These are phyloP conservation scores for Leptopilina syphax DNA, from an alignment of 2,888 invertebrate genomes.

Conservation along the genomic window DNA sequence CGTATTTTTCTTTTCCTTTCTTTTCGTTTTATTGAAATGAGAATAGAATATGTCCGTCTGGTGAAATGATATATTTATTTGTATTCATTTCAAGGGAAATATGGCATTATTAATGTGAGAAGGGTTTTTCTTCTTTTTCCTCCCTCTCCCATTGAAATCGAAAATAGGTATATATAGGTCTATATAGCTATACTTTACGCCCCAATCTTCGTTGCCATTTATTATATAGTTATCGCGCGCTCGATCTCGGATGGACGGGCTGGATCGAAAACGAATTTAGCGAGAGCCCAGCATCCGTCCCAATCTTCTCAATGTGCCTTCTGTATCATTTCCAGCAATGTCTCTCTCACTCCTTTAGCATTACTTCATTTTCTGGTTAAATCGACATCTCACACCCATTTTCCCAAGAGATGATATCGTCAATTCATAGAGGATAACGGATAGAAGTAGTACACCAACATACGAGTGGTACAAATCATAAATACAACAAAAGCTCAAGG, in stretches of 20 bases:
- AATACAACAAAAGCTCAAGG: conserved; percentile 21
- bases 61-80: conserved; percentile 8
- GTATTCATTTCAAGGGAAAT: neutral
- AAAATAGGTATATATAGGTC: conserved; percentile 4
- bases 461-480: conserved; percentile 42
- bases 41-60: neutral
- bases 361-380: conserved; percentile 45
- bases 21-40: neutral
- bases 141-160: neutral
- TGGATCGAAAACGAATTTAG: conserved; percentile 38
- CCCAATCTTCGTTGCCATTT: conserved; percentile 27
- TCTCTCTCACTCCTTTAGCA: conserved; percentile 22
- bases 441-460: conserved; percentile 30
- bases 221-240: conserved; percentile 31
- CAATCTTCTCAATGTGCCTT: conserved; percentile 40
- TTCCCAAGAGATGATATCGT: conserved; percentile 48
- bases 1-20: neutral
- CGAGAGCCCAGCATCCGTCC: conserved; percentile 24
- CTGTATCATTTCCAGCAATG: conserved; percentile 40
- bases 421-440: conserved; percentile 39
- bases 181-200: neutral
- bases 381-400: conserved; percentile 38
- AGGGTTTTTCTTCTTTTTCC: neutral
- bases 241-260: conserved; percentile 33
- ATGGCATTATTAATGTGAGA: conserved; percentile 15